Evolutionary conservation across 2,888 invertebrate genomes (phyloP).

Genomic region (Tachina grossa): DNA sequence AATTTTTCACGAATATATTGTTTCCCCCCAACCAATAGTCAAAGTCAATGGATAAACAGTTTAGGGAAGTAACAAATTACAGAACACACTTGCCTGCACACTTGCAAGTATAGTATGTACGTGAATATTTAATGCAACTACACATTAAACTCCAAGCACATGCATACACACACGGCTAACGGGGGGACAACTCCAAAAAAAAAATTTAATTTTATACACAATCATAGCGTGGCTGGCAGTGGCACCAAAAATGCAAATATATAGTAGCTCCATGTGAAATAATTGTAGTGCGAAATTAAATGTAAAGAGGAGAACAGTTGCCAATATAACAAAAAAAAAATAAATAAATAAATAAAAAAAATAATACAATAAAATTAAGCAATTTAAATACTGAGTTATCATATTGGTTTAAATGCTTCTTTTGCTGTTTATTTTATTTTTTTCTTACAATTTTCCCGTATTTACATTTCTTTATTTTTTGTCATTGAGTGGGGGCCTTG

Average conservation of each 20-base stretch:
- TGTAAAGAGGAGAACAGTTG: slow-evolving; percentile 10
- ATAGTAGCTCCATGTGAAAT: slow-evolving; percentile 18
- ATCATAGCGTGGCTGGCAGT: slow-evolving; percentile 26
- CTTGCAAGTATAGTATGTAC: neutral
- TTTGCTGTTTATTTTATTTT: slow-evolving; percentile 1
- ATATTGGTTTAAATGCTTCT: slow-evolving; percentile 55
- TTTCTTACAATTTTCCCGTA: slow-evolving; percentile 1
- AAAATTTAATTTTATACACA: slow-evolving; percentile 8
- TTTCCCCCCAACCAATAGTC: slow-evolving; percentile 13
- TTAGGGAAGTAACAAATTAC: slow-evolving; percentile 62
- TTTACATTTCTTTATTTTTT: neutral
- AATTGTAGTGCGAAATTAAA: slow-evolving; percentile 40
- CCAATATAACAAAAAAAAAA: slow-evolving; percentile 10
- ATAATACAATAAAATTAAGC: slow-evolving; percentile 61
- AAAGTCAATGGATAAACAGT: slow-evolving; percentile 31
- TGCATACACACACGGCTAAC: neutral
- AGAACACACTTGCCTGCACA: neutral
- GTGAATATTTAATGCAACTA: neutral
- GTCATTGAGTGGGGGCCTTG: slow-evolving; percentile 30
- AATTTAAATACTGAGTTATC: slow-evolving; percentile 67
- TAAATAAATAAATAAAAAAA: slow-evolving; percentile 2
- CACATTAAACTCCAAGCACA: neutral
- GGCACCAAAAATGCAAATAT: slow-evolving; percentile 50
- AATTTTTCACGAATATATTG: neutral
- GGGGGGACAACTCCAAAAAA: slow-evolving; percentile 26